phyloP scores from a whole-genome alignment of 2,113 vertebrate genomes.

The Ceratotherium simum region DNA sequence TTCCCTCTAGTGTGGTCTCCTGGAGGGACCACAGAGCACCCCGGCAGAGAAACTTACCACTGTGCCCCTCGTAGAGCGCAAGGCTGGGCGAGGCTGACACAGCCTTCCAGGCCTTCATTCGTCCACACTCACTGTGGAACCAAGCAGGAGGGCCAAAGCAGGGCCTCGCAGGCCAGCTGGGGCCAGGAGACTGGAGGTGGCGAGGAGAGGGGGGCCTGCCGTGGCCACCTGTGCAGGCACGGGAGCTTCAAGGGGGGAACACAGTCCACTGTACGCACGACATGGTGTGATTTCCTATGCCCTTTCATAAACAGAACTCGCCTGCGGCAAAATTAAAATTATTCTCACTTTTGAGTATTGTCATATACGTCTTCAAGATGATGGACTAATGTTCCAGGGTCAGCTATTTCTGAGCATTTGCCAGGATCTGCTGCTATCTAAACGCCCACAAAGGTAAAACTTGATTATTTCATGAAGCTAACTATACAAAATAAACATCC shows the following conservation, averaged over 20 bases:
- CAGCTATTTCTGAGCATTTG: background rate
- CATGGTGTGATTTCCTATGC: rapidly evolving
- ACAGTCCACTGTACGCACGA: rapidly evolving
- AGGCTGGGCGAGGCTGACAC: background rate
- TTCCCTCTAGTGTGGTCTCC: background rate
- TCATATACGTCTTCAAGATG: rapidly evolving
- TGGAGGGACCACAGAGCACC: background rate
- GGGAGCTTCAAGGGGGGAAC: background rate
- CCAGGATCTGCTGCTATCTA: background rate
- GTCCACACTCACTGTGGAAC: background rate
- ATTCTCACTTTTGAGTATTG: background rate
- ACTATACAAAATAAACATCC: background rate
- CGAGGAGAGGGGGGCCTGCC: too few species aligned
- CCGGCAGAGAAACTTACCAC: background rate
- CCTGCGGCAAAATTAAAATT: too few species aligned
- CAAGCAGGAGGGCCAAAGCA: background rate
- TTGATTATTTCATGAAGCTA: background rate
- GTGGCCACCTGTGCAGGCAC: too few species aligned
- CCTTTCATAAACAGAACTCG: background rate
- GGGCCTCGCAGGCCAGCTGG: background rate
- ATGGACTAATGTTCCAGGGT: rapidly evolving
- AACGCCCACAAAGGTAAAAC: background rate
- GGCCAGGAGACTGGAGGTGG: background rate
- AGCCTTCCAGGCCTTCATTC: background rate
- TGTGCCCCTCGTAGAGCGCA: too few species aligned